Evolutionary conservation across 2,888 invertebrate species (phyloP), one percentile per base, ranked within the genome.

Genomic region (Lasiommata megera): DNA sequence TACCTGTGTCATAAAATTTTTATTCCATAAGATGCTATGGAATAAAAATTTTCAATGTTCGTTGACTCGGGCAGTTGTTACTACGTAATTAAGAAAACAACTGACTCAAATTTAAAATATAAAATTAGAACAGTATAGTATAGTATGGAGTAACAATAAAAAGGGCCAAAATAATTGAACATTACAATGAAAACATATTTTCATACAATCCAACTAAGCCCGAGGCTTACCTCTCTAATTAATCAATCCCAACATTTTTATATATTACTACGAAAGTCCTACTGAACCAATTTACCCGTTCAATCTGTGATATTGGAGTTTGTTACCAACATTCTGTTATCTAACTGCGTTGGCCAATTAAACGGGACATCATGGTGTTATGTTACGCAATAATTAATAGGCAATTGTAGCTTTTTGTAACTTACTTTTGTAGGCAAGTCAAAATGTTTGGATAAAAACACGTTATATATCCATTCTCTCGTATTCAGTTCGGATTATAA

Each of bases 341-440:
- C 14, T 44, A 28, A 11, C 28, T 43, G 43, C 44, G 28, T 29
- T 8, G 28, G 28, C 44, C 44, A 44, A 44, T 28, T 44, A 44
- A 44, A 44, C 28, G 3, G 28, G 12, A 44, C 29, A 29, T 44
- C 44, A 14, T 44, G 28, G 5, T 44, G n/a, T 44, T 44, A 44
- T 44, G 44, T 44, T 44, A 28, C 43, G 12, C 28, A 23, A 23
- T 37, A 43, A 43, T 43, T 43, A 28, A 43, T 43, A n/a, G 28
- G 12, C 43, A 43, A 28, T 43, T 43, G 28, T 28, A n/a, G 23
- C 23, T 28, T 43, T 43, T 37, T 11, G 31, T 31, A 3, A 7
- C 31, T 31, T 3, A 23, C n/a, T n/a, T n/a, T n/a, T n/a, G n/a
- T n/a, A 23, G 2, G 23, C 23, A 2, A 23, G 23, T 23, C 23